Percentiles rank a stretch among this genome's conserved stretches.
phyloP scores from a whole-genome alignment of 2,888 invertebrate species.

The Drosophila mayaguana region DNA sequence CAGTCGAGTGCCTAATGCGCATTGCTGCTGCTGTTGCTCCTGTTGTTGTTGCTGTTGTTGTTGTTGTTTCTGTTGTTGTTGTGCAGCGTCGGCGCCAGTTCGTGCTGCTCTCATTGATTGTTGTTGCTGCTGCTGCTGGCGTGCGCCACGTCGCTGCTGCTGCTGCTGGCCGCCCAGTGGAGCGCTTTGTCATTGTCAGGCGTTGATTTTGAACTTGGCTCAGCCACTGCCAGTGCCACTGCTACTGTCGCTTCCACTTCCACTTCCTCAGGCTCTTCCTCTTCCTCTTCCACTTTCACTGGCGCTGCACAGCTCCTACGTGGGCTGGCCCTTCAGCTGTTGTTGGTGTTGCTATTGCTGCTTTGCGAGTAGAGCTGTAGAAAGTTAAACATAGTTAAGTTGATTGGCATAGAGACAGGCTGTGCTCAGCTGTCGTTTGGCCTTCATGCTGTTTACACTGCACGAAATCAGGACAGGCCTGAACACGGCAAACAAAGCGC shows the following conservation, averaged over 20 bases:
- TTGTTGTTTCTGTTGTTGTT: conserved; percentile 17
- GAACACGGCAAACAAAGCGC: neutral
- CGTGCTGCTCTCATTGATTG: conserved; percentile 53
- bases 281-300: neutral
- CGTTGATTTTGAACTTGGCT: conserved; percentile 78
- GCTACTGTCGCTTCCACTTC: neutral
- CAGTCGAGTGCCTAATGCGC: conserved; percentile 39
- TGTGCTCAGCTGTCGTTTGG: conserved; percentile 23
- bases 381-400: conserved; percentile 52
- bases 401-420: conserved; percentile 50
- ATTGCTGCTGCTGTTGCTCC: conserved; percentile 34
- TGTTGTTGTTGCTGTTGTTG: conserved; percentile 13
- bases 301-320: conserved; percentile 19
- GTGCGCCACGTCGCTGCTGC: conserved; percentile 37
- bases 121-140: conserved; percentile 20
- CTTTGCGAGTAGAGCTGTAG: conserved; percentile 40
- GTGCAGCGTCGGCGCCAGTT: conserved; percentile 44
- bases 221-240: conserved; percentile 10
- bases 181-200: conserved; percentile 75
- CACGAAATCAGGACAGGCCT: conserved; percentile 10
- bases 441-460: conserved; percentile 47
- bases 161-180: conserved; percentile 49
- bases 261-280: no score
- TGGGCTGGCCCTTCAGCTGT: conserved; percentile 23
- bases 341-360: conserved; percentile 1